Conservation (phyloP, 2,797 vertebrate genomes). For the Apogon hyalosoma region DNA sequence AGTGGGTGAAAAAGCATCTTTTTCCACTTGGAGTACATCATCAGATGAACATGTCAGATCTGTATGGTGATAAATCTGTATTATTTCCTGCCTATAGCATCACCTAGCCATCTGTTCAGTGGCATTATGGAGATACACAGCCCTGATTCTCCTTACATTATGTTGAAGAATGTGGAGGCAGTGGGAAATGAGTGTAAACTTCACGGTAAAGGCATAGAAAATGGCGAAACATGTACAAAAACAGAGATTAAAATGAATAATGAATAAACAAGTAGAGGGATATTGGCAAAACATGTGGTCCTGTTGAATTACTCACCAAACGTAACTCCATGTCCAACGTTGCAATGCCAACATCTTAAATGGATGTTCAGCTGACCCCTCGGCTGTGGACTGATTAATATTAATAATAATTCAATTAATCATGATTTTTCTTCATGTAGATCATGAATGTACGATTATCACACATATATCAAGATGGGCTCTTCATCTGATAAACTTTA, state of each 20-base stretch:
- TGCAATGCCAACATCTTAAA: background rate
- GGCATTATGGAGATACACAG: background rate
- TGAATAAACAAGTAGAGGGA: background rate
- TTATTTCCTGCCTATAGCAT: slow-evolving; percentile 6
- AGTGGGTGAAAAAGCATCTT: slow-evolving; percentile 1
- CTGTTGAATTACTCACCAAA: slow-evolving; percentile 1
- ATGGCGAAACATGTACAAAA: background rate
- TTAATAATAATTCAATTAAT: too few species aligned
- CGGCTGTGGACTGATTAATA: too few species aligned
- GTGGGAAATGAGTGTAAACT: slow-evolving; percentile 2
- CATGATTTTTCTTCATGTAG: too few species aligned
- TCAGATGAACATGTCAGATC: slow-evolving; percentile 13
- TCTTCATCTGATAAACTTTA: too few species aligned
- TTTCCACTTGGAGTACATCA: slow-evolving; percentile 15
- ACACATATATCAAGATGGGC: too few species aligned
- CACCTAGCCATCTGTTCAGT: slow-evolving; percentile 19
- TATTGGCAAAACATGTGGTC: background rate
- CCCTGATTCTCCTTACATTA: background rate
- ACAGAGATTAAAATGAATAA: slow-evolving; percentile 18
- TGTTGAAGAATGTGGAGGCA: background rate
- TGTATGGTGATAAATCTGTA: slow-evolving; percentile 20
- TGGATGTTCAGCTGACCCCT: too few species aligned
- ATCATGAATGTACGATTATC: too few species aligned
- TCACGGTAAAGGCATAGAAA: background rate
- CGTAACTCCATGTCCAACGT: background rate